Conservation (phyloP, 1,140 invertebrate genomes). For the Arctopsyche grandis region DNA sequence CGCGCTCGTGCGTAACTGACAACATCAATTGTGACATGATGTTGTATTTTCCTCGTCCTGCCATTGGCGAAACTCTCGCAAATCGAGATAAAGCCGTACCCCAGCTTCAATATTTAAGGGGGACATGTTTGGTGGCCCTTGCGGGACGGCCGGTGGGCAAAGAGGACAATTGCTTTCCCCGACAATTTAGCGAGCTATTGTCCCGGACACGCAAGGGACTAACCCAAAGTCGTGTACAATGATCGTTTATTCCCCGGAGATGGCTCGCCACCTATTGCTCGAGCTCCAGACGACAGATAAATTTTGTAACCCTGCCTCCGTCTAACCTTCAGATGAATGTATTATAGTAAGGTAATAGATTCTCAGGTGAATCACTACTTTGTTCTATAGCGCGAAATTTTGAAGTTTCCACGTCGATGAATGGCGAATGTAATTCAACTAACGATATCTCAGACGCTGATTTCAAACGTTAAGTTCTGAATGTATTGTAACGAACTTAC, state of each 20-base stretch:
- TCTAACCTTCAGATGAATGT: not conserved
- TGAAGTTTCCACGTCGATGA: conserved; percentile 9
- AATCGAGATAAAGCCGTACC: not conserved
- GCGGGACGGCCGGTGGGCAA: not conserved
- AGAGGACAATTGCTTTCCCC: conserved; percentile 25
- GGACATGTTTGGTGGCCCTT: not conserved
- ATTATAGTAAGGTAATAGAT: not conserved
- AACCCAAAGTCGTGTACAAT: conserved; percentile 20
- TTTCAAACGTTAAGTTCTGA: not conserved
- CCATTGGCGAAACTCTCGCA: not conserved
- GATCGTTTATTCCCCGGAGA: conserved; percentile 33
- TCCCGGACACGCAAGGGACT: conserved; percentile 29
- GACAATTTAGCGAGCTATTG: conserved; percentile 29
- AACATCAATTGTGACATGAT: not conserved
- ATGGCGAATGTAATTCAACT: not conserved
- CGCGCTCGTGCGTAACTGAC: not conserved
- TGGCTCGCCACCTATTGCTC: not conserved
- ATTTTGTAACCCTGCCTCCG: conserved; percentile 3
- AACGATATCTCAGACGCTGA: not conserved
- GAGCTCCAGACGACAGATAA: conserved; percentile 7
- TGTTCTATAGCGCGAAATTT: conserved; percentile 2
- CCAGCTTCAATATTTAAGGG: conserved; percentile 8
- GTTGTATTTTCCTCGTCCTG: conserved; percentile 2
- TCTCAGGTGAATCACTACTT: conserved; percentile 4
- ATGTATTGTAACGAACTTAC: not conserved